Conservation (phyloP, 2,888 invertebrate species). For the Achlya flavicornis region DNA sequence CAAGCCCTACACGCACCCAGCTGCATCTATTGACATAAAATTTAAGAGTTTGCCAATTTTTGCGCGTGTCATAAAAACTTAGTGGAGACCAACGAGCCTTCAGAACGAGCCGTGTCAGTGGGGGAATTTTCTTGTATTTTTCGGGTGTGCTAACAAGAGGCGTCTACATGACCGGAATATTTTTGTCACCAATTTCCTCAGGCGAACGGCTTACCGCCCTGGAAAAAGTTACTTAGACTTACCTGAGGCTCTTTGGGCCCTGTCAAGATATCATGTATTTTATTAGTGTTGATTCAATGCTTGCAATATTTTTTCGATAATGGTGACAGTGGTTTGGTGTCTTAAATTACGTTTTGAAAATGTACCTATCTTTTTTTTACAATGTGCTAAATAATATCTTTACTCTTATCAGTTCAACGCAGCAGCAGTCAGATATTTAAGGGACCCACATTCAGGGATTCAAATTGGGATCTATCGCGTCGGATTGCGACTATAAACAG, state of each 20-base stretch:
- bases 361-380: slow-evolving; percentile 26
- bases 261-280: slow-evolving; percentile 65
- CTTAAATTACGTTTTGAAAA: slow-evolving; percentile 44
- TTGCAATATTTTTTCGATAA: slow-evolving; percentile 48
- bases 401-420: slow-evolving; percentile 16
- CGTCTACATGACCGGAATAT: slow-evolving; percentile 80
- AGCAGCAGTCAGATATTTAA: slow-evolving; percentile 33
- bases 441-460: slow-evolving; percentile 22
- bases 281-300: slow-evolving; percentile 53
- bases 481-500: slow-evolving; percentile 52
- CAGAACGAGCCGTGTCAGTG: slow-evolving; percentile 67
- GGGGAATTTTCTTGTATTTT: slow-evolving; percentile 69
- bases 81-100: slow-evolving; percentile 53
- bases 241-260: slow-evolving; percentile 61
- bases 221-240: slow-evolving; percentile 73
- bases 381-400: too few relatives aligned
- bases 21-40: slow-evolving; percentile 69
- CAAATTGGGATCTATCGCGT: slow-evolving; percentile 44
- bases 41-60: slow-evolving; percentile 62
- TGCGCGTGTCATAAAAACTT: slow-evolving; percentile 61
- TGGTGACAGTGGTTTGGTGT: slow-evolving; percentile 24
- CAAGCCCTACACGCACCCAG: slow-evolving; percentile 47
- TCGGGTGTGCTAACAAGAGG: slow-evolving; percentile 75
- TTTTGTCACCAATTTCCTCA: slow-evolving; percentile 77
- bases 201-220: slow-evolving; percentile 72